A percentile compares a stretch with the other conserved stretches of the same genome.
Conservation (phyloP, 2,888 invertebrate species). For the Nemapogon koenigi region DNA sequence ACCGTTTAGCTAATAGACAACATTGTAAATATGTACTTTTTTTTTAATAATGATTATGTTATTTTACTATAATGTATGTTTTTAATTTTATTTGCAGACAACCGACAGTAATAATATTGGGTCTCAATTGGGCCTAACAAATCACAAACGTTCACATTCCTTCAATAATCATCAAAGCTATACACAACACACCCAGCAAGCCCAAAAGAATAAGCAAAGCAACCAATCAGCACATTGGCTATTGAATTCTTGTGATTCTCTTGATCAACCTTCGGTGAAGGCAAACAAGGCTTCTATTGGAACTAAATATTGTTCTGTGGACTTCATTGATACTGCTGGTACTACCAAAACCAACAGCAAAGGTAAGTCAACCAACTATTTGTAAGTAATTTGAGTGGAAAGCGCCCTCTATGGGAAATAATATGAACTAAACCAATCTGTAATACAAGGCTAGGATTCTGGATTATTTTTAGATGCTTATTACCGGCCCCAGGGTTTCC, state of each 20-base stretch:
- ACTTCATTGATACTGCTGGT: slow-evolving; percentile 59
- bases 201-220: slow-evolving; percentile 67
- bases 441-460: too few species aligned
- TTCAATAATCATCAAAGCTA: slow-evolving; percentile 75
- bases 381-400: too few species aligned
- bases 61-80: too few species aligned
- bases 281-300: slow-evolving; percentile 58
- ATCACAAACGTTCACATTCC: slow-evolving; percentile 73
- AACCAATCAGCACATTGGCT: slow-evolving; percentile 62
- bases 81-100: too few species aligned
- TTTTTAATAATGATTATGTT: too few species aligned
- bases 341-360: slow-evolving; percentile 61
- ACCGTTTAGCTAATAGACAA: too few species aligned
- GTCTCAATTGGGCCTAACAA: slow-evolving; percentile 51
- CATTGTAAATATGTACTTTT: too few species aligned
- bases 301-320: slow-evolving; percentile 64
- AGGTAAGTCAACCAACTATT: too few species aligned
- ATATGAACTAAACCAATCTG: too few species aligned
- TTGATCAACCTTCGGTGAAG: slow-evolving; percentile 51
- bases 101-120: slow-evolving; percentile 58
- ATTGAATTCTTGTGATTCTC: slow-evolving; percentile 56
- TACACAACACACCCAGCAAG: slow-evolving; percentile 68
- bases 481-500: too few species aligned
- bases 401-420: too few species aligned
- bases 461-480: too few species aligned